Conservation (phyloP, 64 coral and sea anemone species). For the Stylophora pistillata region DNA sequence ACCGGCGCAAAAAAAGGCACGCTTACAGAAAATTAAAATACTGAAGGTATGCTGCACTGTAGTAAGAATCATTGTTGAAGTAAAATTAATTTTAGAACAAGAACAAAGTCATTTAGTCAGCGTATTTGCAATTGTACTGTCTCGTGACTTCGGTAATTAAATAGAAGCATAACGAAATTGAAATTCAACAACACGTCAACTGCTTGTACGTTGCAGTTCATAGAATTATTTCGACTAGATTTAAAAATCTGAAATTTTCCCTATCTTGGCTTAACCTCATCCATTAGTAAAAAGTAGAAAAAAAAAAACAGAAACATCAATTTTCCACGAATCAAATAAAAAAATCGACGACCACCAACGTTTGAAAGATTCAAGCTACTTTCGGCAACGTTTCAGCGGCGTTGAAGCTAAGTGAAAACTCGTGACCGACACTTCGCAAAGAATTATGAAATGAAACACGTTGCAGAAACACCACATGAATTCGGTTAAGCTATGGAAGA, state of each 20-base stretch:
- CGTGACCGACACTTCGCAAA: not conserved
- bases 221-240: not conserved
- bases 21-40: too few species aligned
- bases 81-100: too few species aligned
- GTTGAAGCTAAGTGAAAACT: too few species aligned
- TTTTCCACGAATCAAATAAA: too few species aligned
- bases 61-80: too few species aligned
- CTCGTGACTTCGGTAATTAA: not conserved
- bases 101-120: too few species aligned
- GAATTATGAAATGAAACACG: not conserved
- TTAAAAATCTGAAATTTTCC: not conserved
- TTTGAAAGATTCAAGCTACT: not conserved
- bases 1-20: too few species aligned
- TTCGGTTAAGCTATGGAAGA: not conserved
- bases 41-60: too few species aligned
- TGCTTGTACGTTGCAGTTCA: not conserved
- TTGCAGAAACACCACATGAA: not conserved
- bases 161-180: not conserved
- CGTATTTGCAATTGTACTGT: not conserved
- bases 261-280: not conserved
- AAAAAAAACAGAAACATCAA: too few species aligned
- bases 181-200: not conserved
- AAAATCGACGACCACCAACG: not conserved
- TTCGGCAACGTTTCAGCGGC: not conserved
- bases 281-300: not conserved